Percentiles rank a stretch among this genome's conserved stretches.
Evolutionary conservation across 2,797 vertebrate species (phyloP).

Genomic region (Pipistrellus kuhlii): DNA sequence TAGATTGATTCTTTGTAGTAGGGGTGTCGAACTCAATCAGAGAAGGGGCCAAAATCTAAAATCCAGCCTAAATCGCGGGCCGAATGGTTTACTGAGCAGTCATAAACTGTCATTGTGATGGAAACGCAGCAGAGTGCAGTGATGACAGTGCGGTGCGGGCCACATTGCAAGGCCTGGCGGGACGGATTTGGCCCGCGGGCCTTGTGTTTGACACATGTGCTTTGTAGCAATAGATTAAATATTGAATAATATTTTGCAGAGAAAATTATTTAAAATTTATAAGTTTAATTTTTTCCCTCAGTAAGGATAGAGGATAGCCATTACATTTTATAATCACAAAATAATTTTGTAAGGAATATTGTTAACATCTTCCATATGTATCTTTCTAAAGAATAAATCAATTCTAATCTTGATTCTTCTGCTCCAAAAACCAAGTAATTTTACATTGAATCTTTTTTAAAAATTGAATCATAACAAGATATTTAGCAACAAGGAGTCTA

Average conservation of each 20-base stretch:
- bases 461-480: neutral
- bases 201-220: too few species aligned
- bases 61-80: too few species aligned
- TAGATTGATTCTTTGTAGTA: slow-evolving; percentile 36
- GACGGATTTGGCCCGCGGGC: too few species aligned
- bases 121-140: too few species aligned
- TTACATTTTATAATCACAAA: slow-evolving; percentile 56
- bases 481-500: neutral
- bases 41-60: too few species aligned
- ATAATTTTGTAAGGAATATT: slow-evolving; percentile 39
- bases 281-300: slow-evolving; percentile 52
- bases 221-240: slow-evolving; percentile 32
- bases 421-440: neutral
- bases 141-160: too few species aligned
- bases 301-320: neutral
- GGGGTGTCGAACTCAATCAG: too few species aligned
- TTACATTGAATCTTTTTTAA: neutral
- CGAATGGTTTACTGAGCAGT: too few species aligned
- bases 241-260: slow-evolving; percentile 48
- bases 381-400: slow-evolving; percentile 18
- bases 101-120: too few species aligned
- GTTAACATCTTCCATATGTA: neutral
- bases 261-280: slow-evolving; percentile 39
- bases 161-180: too few species aligned
- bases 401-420: neutral